Conservation (phyloP, 2,797 vertebrate genomes). For the Myotis myotis region DNA sequence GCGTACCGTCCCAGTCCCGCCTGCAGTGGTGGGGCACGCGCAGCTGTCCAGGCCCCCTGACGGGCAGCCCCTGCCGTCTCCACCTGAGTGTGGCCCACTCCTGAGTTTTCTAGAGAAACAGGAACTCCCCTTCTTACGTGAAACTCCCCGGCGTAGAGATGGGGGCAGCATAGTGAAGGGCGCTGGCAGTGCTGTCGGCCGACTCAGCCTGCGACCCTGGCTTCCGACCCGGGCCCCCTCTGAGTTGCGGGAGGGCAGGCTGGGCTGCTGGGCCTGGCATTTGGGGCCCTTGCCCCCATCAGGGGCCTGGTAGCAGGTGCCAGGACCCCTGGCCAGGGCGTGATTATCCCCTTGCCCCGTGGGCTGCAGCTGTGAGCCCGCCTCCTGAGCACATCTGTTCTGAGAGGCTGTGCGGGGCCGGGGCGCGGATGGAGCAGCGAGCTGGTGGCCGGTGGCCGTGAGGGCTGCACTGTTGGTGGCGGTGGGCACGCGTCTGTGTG, state of each 20-base stretch:
- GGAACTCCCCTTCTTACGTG: neutral
- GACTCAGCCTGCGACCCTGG: neutral
- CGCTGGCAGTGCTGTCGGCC: neutral
- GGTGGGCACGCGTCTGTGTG: rapidly evolving
- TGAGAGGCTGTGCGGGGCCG: neutral
- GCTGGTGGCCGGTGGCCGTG: neutral
- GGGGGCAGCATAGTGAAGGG: neutral
- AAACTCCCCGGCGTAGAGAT: neutral
- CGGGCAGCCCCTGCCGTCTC: neutral
- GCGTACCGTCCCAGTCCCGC: neutral
- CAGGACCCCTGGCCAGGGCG: neutral
- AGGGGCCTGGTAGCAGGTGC: neutral
- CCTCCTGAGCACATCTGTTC: neutral
- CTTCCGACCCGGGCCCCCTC: neutral
- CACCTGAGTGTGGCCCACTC: neutral
- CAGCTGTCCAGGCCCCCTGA: neutral
- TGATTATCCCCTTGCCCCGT: neutral
- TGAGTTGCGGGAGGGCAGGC: neutral
- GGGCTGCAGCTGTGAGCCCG: neutral
- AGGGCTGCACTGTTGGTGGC: neutral
- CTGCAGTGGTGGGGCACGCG: neutral
- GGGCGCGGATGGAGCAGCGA: neutral
- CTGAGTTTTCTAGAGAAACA: neutral
- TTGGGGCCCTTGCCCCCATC: neutral
- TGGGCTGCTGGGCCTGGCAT: neutral